These are phyloP conservation scores for Portunus trituberculatus DNA, from an alignment of 1,140 invertebrate genomes.

Conservation along the genomic window DNA sequence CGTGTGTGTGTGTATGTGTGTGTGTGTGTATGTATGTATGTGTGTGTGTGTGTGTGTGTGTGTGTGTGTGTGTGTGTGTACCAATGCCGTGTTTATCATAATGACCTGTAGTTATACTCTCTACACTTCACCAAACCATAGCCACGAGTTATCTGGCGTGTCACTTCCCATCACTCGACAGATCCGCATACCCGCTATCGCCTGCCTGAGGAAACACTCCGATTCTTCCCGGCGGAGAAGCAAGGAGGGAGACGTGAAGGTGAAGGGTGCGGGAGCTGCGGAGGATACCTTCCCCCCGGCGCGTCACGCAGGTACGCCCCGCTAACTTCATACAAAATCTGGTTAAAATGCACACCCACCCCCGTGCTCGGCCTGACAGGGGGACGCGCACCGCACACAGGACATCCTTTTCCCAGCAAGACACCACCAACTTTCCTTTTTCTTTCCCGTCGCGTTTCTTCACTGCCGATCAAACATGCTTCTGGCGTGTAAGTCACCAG, in stretches of 20 bases:
- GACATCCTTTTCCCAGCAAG: neutral
- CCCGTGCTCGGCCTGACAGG: neutral
- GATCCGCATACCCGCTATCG: neutral
- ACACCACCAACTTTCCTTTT: neutral
- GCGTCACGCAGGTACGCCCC: slow-evolving; percentile 37
- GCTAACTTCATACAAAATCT: slow-evolving; percentile 49
- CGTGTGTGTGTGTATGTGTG: neutral
- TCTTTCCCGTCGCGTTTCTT: neutral
- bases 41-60: slow-evolving; percentile 30
- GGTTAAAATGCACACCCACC: slow-evolving; percentile 33
- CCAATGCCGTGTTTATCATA: too few relatives aligned
- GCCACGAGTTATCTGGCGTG: neutral
- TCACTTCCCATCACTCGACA: neutral
- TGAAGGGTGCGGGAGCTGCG: neutral
- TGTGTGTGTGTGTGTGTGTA: neutral
- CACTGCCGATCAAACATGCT: neutral
- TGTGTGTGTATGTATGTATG: slow-evolving; percentile 26
- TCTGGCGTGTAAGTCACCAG: neutral
- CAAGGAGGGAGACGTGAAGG: neutral
- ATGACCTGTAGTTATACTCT: neutral
- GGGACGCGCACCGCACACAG: neutral
- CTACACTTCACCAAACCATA: neutral
- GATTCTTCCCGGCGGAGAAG: neutral
- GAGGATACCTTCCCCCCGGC: neutral
- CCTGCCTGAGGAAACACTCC: neutral